Evolutionary conservation across 1,140 invertebrate genomes (phyloP).

Genomic region (Saccostrea cuccullata): DNA sequence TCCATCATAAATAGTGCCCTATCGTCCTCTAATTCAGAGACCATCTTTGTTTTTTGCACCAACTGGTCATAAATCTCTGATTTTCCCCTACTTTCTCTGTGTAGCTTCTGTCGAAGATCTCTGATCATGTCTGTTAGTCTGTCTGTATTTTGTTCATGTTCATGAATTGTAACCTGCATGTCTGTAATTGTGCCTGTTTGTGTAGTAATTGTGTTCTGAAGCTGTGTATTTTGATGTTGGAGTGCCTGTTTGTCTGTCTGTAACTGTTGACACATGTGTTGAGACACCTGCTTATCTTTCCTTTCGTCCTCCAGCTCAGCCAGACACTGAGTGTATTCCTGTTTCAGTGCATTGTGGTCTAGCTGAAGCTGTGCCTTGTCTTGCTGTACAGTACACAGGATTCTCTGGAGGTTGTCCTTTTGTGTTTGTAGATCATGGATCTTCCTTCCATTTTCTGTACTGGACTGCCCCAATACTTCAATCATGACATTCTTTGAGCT

Average conservation of each 20-base stretch:
- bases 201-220: not conserved
- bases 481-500: conserved; percentile 1
- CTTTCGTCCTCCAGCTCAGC: conserved; percentile 21
- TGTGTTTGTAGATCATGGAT: not conserved
- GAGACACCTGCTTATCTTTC: not conserved
- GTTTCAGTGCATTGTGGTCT: not conserved
- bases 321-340: not conserved
- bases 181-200: not conserved
- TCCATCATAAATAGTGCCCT: conserved; percentile 16
- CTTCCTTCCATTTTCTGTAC: not conserved
- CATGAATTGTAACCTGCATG: not conserved
- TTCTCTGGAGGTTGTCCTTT: not conserved
- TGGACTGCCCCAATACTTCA: conserved; percentile 1
- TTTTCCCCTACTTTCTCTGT: not conserved
- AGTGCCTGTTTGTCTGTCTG: conserved; percentile 24
- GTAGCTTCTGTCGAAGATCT: conserved; percentile 7
- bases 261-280: not conserved
- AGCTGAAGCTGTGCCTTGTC: not conserved
- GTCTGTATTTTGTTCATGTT: conserved; percentile 27
- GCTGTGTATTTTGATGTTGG: not conserved
- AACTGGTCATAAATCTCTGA: not conserved
- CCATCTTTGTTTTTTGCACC: not conserved
- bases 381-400: not conserved
- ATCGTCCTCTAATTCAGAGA: conserved; percentile 17
- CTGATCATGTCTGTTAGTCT: not conserved